Percentiles rank a stretch among this genome's conserved stretches.
Evolutionary conservation across 1,140 invertebrate genomes (phyloP).

Genomic region (Drosophila jambulina): DNA sequence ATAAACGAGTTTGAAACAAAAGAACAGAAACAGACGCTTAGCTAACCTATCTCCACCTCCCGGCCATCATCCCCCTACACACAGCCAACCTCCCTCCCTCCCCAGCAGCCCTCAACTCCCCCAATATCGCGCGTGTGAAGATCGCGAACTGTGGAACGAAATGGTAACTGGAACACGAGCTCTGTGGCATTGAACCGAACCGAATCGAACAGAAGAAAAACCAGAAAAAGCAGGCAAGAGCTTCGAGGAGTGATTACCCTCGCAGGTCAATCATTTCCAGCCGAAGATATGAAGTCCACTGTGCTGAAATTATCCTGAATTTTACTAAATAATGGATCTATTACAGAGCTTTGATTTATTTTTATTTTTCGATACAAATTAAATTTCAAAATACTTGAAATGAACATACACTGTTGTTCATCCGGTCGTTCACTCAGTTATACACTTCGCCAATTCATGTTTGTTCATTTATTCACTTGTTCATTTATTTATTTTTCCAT

Average conservation of each 20-base stretch:
- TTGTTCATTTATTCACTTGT: not conserved
- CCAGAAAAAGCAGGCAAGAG: constrained; percentile 23
- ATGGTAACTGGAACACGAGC: constrained; percentile 62
- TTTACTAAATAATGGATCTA: not conserved
- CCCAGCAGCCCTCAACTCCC: constrained; percentile 3
- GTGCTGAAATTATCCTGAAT: not conserved
- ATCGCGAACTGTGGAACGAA: constrained; percentile 72
- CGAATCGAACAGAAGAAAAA: constrained; percentile 29
- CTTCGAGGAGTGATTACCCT: constrained; percentile 7
- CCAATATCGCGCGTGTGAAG: constrained; percentile 59
- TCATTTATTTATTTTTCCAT: not conserved
- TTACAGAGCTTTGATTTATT: not conserved
- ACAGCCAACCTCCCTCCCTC: constrained; percentile 1
- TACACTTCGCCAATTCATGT: not conserved
- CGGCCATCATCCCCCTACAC: constrained; percentile 8
- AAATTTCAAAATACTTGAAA: not conserved
- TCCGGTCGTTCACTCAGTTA: not conserved
- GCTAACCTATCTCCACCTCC: constrained; percentile 44
- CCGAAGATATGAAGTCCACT: not conserved
- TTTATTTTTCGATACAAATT: not conserved
- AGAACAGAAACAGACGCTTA: constrained; percentile 81
- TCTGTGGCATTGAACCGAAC: constrained; percentile 42
- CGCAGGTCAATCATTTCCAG: constrained; percentile 22
- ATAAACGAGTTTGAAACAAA: constrained; percentile 81
- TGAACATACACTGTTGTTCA: not conserved